Conservation (phyloP, 2,113 vertebrate species). For the Tichodroma muraria region DNA sequence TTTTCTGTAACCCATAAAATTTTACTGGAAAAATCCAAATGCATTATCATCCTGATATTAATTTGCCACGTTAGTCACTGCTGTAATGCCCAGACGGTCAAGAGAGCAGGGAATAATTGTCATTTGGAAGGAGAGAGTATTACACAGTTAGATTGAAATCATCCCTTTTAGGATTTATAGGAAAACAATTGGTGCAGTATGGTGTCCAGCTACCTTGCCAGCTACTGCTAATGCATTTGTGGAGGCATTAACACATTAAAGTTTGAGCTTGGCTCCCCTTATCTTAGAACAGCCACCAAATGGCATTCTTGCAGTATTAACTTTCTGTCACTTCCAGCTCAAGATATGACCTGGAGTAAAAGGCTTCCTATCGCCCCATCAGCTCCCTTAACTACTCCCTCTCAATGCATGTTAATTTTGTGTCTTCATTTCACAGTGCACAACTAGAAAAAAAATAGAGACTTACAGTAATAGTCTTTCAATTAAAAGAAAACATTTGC, state of each 20-base stretch:
- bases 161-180: not conserved
- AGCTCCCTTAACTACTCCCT: not conserved
- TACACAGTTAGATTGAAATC: not conserved
- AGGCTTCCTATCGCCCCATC: not conserved
- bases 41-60: not conserved
- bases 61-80: not conserved
- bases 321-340: slow-evolving; percentile 41
- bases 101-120: not conserved
- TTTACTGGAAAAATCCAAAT: not conserved
- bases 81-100: not conserved
- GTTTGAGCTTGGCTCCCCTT: not conserved
- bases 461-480: not conserved
- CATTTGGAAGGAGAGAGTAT: not conserved
- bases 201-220: not conserved
- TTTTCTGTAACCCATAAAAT: not conserved
- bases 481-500: not conserved
- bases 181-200: not conserved
- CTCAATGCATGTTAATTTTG: not conserved
- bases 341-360: slow-evolving; percentile 1
- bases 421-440: not conserved
- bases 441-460: not conserved
- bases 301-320: slow-evolving; percentile 45
- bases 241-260: not conserved
- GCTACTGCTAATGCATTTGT: not conserved
- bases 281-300: slow-evolving; percentile 8